Evolutionary conservation across 2,797 vertebrate species (phyloP), one percentile per base, ranked within the genome.

Genomic region (Chanos chanos): DNA sequence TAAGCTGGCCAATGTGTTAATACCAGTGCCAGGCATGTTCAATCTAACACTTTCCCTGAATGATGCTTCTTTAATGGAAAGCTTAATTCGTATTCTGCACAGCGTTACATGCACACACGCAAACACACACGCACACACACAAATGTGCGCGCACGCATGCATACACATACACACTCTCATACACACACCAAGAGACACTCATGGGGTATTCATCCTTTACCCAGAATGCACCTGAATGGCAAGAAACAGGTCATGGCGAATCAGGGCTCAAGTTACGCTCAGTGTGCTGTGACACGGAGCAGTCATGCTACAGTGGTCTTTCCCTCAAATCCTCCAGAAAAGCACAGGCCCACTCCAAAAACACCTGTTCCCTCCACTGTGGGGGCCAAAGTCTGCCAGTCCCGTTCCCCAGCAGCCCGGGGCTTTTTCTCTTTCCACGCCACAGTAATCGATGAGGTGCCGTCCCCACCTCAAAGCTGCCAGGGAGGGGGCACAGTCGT

Each of bases 221-320:
- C 16, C 41, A 36, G 51, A 48, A 55, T 52, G 41, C 19, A 49
- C 33, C 50, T 59, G 37, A 54, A 36, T 63, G 51, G 52, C 47
- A 28, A 18, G 21, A 48, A 49, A 53, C 15, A 49, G 28, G 58
- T 67, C 59, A 30, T 60, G 61, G 48, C 55, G 37, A 60, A 54
- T 52, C 33, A 10, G 8, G 44, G 28, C 51, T 60, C 53, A 60
- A 75, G 47, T 41, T 67, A 65, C 54, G 65, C 45, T 62, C 34
- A 33, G 16, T 47, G 18, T 54, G 31, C 31, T 15, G 31, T 45
- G 61, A 45, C 61, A 7, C 30, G 31, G 27, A 54, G 33, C 25
- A 45, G 47, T 30, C 55, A 52, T 45, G 48, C 51, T 13, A 55
- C 44, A 7, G 15, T 33, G 41, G 48, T 21, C 36, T 39, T 57